These are phyloP conservation scores for Cavia aperea DNA, from an alignment of 2,113 vertebrate genomes.

Conservation along the genomic window DNA sequence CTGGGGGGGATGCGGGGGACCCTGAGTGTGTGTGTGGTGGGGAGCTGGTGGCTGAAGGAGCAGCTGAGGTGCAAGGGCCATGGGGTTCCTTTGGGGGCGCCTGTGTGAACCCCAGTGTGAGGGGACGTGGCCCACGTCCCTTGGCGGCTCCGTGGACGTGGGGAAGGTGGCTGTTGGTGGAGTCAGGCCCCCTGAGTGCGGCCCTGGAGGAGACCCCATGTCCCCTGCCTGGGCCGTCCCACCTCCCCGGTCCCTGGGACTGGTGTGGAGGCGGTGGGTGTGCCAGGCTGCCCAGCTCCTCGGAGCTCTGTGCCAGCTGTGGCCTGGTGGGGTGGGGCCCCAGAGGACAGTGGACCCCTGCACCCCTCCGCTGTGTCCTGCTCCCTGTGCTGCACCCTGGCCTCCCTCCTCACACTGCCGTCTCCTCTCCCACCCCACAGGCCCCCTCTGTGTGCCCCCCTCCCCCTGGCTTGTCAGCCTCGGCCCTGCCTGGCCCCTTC, in stretches of 20 bases:
- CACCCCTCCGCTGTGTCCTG: neutral
- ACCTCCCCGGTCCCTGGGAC: neutral
- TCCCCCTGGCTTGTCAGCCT: neutral
- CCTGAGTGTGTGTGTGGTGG: accelerated
- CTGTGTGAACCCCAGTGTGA: neutral
- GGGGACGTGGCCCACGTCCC: neutral
- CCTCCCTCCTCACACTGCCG: neutral
- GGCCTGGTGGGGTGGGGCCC: too few species aligned
- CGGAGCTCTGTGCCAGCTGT: neutral
- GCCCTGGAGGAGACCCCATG: neutral
- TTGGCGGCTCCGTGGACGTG: neutral
- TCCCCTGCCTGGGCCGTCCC: neutral
- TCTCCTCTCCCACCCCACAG: too few species aligned
- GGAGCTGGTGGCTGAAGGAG: neutral
- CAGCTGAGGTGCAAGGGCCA: neutral
- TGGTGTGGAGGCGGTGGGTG: neutral
- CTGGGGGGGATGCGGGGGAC: neutral
- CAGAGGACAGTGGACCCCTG: accelerated
- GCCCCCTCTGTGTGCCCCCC: neutral
- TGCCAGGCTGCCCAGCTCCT: too few species aligned
- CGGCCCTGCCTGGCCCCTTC: neutral
- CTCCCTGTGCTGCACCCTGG: too few species aligned
- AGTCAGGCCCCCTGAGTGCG: too few species aligned
- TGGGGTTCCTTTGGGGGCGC: neutral
- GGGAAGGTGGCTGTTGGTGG: neutral